Percentiles rank a stretch among this genome's conserved stretches.
Conservation (phyloP, 2,797 vertebrate species). For the Clamator glandarius region DNA sequence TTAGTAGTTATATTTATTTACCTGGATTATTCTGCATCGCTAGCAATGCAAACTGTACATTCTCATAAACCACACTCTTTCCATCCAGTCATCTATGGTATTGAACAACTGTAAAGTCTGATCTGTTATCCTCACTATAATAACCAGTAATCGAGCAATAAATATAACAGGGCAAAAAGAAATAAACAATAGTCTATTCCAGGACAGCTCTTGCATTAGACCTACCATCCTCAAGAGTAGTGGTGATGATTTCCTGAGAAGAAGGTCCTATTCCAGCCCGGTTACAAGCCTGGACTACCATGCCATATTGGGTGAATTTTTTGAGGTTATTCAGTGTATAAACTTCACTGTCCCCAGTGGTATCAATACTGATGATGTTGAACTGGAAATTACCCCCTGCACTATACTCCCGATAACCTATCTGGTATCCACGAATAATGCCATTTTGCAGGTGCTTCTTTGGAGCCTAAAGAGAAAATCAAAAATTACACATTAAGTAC, state of each 20-base stretch:
- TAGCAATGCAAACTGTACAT: background rate
- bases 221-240: slow-evolving; percentile 96
- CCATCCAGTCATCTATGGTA: background rate
- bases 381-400: slow-evolving; percentile 96
- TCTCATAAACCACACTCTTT: background rate
- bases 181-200: background rate
- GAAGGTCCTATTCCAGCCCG: slow-evolving; percentile 95
- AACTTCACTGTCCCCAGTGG: slow-evolving; percentile 93
- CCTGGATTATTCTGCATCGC: background rate
- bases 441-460: slow-evolving; percentile 96
- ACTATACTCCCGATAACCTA: slow-evolving; percentile 97
- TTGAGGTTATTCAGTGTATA: slow-evolving; percentile 94
- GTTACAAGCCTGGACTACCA: slow-evolving; percentile 97
- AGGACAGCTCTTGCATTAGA: background rate
- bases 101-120: background rate
- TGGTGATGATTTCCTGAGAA: slow-evolving; percentile 96
- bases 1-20: background rate
- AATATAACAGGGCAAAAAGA: background rate
- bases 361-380: slow-evolving; percentile 96
- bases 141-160: background rate
- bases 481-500: background rate
- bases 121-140: background rate
- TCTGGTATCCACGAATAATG: slow-evolving; percentile 96
- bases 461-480: slow-evolving; percentile 83
- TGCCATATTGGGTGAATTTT: slow-evolving; percentile 98